Base-by-base conservation (phyloP, 2,797 vertebrate genomes). In the Hybognathus amarus region DNA sequence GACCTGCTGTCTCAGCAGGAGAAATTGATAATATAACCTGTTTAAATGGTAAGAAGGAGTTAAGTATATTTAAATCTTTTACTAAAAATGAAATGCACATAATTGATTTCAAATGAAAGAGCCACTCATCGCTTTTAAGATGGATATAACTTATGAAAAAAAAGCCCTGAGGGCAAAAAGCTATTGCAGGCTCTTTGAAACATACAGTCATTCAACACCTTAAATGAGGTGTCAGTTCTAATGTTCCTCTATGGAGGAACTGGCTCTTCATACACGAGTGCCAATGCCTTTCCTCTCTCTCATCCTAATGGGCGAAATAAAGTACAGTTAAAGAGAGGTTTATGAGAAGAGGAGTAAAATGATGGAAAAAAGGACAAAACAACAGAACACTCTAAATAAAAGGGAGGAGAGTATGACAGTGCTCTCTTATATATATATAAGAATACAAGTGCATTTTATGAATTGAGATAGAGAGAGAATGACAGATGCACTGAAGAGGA, bases 181-280 rank as follows among this genome's bases (percentile, higher is more conserved):
- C 45, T 77, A 77, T 80, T 40, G 81, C 61, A 76, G 81, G 77
- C 77, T 69, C 66, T 76, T 68, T 75, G 81, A 83, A 83, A 83
- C 64, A 83, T 75, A 38, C 82, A 73, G 77, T 79, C 85, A 86
- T 83, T 89, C 82, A 85, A 68, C 77, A 78, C 71, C 79, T 83
- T 78, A 85, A 69, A 74, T 87, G 84, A 84, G 84, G 79, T 86
- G 86, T 85, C 87, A 86, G 71, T 79, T 84, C 54, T 86, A 86
- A 87, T 87, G 88, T 85, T 84, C 74, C 82, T 85, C 77, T 85
- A 50, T 74, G 84, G 47, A 75, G 74, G 36, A 85, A 85, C 81
- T 54, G 13, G 64, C 52, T 85, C 76, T 74, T 81, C 61, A 64
- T 86, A 79, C 64, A 79, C 82, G 75, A 69, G 77, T 70, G 67